A percentile compares a stretch with the other conserved stretches of the same genome.
These are phyloP conservation scores for Euborellia annulipes DNA, from an alignment of 1,140 invertebrate species.

Conservation along the genomic window DNA sequence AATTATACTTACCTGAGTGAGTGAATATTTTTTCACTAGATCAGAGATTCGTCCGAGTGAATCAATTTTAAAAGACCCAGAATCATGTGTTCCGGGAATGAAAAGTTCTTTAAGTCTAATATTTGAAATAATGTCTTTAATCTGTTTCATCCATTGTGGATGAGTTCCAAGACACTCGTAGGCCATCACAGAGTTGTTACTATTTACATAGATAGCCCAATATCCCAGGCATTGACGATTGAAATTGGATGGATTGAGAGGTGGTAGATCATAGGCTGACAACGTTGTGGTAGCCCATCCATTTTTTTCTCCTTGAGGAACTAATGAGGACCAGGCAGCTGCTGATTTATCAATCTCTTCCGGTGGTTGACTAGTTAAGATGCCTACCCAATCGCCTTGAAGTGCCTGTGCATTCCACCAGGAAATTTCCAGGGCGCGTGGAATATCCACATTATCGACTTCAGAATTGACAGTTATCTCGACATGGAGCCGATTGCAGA, in stretches of 20 bases:
- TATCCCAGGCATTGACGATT: conserved; percentile 20
- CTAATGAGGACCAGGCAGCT: neutral
- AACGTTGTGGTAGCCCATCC: neutral
- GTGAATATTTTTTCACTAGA: conserved; percentile 30
- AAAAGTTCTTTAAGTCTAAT: conserved; percentile 34
- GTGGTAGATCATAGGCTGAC: too few species aligned
- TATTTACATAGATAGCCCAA: conserved; percentile 22
- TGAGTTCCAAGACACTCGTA: conserved; percentile 29
- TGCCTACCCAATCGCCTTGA: conserved; percentile 7
- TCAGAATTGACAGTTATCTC: too few species aligned
- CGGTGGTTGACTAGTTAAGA: conserved; percentile 5
- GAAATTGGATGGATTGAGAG: neutral
- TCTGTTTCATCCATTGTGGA: conserved; percentile 42
- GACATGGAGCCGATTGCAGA: too few species aligned
- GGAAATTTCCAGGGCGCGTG: conserved; percentile 13
- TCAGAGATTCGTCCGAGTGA: conserved; percentile 23
- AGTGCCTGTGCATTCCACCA: neutral
- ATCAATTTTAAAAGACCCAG: conserved; percentile 36
- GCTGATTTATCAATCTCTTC: too few species aligned
- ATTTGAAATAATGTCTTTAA: conserved; percentile 24
- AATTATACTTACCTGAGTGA: conserved; percentile 19
- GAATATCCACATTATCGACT: too few species aligned
- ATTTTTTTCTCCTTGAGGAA: neutral
- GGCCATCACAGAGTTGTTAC: conserved; percentile 1
- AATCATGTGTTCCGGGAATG: conserved; percentile 46